Evolutionary conservation across 2,888 invertebrate genomes (phyloP).

Genomic region (Aproaerema taeniolella): DNA sequence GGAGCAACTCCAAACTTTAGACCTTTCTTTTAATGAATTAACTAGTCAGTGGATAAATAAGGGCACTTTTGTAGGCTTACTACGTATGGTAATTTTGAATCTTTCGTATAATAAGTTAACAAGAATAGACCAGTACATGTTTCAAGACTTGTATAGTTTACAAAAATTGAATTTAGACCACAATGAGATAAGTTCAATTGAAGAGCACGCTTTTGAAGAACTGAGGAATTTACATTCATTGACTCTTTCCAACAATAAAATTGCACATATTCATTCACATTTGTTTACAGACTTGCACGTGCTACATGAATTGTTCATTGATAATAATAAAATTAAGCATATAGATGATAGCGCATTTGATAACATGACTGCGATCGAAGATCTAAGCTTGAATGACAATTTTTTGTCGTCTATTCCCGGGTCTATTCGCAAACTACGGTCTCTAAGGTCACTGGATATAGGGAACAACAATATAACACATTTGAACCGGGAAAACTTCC

Average conservation of each 20-base stretch:
- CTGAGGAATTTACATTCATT: conserved; percentile 86
- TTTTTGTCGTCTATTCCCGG: conserved; percentile 80
- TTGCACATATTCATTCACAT: conserved; percentile 80
- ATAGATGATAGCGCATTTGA: conserved; percentile 84
- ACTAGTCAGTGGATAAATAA: conserved; percentile 86
- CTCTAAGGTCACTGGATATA: conserved; percentile 86
- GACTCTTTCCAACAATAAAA: conserved; percentile 83
- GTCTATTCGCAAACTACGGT: conserved; percentile 81
- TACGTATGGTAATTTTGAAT: conserved; percentile 85
- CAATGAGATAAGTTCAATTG: conserved; percentile 82
- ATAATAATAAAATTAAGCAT: conserved; percentile 83
- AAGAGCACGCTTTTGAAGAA: conserved; percentile 85
- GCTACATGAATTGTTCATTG: conserved; percentile 83
- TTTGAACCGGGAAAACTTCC: conserved; percentile 84
- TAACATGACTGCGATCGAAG: conserved; percentile 86
- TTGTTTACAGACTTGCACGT: conserved; percentile 85
- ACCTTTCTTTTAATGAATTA: conserved; percentile 83
- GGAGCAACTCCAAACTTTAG: conserved; percentile 83
- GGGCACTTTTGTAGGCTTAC: conserved; percentile 84
- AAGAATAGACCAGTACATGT: conserved; percentile 82
- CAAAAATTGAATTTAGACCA: conserved; percentile 86
- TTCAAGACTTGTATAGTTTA: conserved; percentile 84
- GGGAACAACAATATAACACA: conserved; percentile 87
- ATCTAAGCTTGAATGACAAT: conserved; percentile 85
- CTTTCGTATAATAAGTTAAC: conserved; percentile 83